Conservation (phyloP, 2,113 vertebrate species). For the Seriola rivoliana region DNA sequence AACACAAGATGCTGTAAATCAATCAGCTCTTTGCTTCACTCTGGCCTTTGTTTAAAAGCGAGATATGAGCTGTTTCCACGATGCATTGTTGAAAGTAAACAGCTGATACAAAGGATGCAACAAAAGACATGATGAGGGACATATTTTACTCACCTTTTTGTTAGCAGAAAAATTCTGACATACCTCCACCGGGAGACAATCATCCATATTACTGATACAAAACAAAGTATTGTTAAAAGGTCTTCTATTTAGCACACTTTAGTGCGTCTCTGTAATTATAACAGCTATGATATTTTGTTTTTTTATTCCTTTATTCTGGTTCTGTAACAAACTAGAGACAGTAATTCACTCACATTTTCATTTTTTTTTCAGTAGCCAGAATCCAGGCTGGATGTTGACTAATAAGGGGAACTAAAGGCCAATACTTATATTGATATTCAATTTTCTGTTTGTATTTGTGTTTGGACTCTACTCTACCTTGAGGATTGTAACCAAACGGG, state of each 20-base stretch:
- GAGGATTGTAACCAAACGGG: constrained; percentile 42
- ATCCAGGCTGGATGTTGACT: neutral
- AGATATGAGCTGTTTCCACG: constrained; percentile 44
- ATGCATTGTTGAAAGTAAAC: constrained; percentile 31
- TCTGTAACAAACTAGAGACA: neutral
- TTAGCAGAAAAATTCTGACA: neutral
- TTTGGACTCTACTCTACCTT: constrained; percentile 49
- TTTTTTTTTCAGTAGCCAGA: neutral
- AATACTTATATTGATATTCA: neutral
- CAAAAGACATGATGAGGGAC: neutral
- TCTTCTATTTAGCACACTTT: neutral
- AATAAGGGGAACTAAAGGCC: neutral
- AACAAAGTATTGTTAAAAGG: neutral
- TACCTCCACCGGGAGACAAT: neutral
- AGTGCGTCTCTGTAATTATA: neutral
- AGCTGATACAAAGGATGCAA: neutral
- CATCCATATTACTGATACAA: neutral
- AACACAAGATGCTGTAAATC: constrained; percentile 60
- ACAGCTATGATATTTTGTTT: neutral
- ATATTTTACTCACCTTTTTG: neutral
- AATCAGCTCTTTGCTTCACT: constrained; percentile 31
- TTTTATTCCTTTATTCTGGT: neutral
- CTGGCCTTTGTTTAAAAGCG: constrained; percentile 47
- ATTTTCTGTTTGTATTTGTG: constrained; percentile 61
- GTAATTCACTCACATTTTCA: neutral